These are phyloP conservation scores for Plusia festucae DNA, from an alignment of 2,888 invertebrate genomes.

Conservation along the genomic window DNA sequence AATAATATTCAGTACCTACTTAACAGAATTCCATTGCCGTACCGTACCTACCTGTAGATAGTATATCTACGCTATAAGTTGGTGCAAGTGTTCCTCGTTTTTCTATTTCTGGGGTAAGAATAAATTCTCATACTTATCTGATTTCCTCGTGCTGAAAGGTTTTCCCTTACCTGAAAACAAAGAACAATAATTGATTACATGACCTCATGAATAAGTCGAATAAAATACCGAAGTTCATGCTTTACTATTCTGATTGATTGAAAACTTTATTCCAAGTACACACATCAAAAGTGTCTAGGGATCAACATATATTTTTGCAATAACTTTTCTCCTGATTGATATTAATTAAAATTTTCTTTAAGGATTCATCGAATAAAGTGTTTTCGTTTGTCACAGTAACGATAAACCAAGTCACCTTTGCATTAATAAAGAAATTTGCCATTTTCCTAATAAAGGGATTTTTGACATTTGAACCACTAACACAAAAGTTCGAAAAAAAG, in stretches of 20 bases:
- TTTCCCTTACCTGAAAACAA: constrained; percentile 79
- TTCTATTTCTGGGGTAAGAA: constrained; percentile 41
- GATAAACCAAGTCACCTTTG: too few relatives aligned
- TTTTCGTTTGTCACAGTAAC: too few relatives aligned
- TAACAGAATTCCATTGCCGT: not conserved
- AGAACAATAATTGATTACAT: constrained; percentile 69
- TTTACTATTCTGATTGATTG: constrained; percentile 33
- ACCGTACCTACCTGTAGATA: not conserved
- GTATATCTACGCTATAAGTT: not conserved
- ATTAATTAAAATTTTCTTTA: too few relatives aligned
- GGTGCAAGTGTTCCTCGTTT: not conserved
- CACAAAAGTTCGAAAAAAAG: too few relatives aligned
- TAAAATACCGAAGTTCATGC: constrained; percentile 20
- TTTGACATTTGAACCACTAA: too few relatives aligned
- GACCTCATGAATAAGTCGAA: constrained; percentile 59
- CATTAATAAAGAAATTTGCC: too few relatives aligned
- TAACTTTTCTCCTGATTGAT: too few relatives aligned
- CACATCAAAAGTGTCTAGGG: too few relatives aligned
- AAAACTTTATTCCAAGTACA: too few relatives aligned
- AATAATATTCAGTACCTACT: not conserved
- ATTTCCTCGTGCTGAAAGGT: constrained; percentile 57
- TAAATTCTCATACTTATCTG: constrained; percentile 68
- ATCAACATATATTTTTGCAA: too few relatives aligned
- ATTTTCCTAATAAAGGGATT: too few relatives aligned
- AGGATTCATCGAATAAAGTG: too few relatives aligned